Percentiles rank a stretch among this genome's conserved stretches.
Evolutionary conservation across 1,140 invertebrate genomes (phyloP).

Genomic region (Diploscapter pachys): DNA sequence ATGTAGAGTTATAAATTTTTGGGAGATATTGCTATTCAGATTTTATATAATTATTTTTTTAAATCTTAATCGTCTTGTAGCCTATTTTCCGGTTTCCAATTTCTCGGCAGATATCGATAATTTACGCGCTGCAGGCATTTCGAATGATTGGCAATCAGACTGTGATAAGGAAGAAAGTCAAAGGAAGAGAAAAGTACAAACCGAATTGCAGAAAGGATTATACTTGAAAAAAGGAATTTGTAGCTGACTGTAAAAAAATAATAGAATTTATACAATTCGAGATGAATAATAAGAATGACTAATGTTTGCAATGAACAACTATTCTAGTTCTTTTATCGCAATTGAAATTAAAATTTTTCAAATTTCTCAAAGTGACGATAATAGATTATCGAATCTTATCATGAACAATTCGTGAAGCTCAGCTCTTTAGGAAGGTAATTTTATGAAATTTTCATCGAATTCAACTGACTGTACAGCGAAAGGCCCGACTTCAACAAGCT

Average conservation of each 20-base stretch:
- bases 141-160: neutral
- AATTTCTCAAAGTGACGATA: neutral
- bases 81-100: too few relatives aligned
- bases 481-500: constrained; percentile 27
- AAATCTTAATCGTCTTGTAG: too few relatives aligned
- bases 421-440: neutral
- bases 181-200: neutral
- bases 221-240: too few relatives aligned
- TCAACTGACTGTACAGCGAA: constrained; percentile 18
- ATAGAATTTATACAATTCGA: too few relatives aligned
- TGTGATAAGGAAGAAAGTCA: neutral
- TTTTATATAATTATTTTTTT: too few relatives aligned
- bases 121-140: too few relatives aligned
- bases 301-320: too few relatives aligned
- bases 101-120: too few relatives aligned
- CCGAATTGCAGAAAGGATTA: neutral
- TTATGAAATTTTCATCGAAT: neutral
- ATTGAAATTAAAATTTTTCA: neutral
- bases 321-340: too few relatives aligned
- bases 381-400: too few relatives aligned
- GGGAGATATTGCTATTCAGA: neutral
- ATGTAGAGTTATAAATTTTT: neutral
- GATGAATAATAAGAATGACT: too few relatives aligned
- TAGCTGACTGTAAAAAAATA: too few relatives aligned
- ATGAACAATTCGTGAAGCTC: neutral